These are phyloP conservation scores for Spilosoma lubricipeda DNA, from an alignment of 2,888 invertebrate genomes.

Conservation along the genomic window DNA sequence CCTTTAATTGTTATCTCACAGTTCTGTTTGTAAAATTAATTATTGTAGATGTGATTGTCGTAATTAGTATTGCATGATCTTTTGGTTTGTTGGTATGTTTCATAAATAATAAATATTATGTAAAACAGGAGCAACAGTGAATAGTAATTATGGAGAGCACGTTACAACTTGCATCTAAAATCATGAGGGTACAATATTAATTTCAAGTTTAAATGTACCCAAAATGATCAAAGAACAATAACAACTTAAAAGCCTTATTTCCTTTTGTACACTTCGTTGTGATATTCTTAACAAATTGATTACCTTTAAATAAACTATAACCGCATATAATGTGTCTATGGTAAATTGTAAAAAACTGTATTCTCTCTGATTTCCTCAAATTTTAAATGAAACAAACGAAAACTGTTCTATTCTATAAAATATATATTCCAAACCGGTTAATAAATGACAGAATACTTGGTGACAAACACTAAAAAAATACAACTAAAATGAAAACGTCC, in stretches of 20 bases:
- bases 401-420: not conserved
- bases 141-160: not conserved
- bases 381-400: not conserved
- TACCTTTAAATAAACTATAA: not conserved
- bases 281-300: not conserved
- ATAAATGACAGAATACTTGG: not conserved
- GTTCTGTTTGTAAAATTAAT: slow-evolving; percentile 41
- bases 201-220: not conserved
- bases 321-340: not conserved
- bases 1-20: slow-evolving; percentile 39
- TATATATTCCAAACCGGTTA: not conserved
- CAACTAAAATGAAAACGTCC: not conserved
- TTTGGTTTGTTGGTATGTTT: not conserved
- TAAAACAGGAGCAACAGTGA: not conserved
- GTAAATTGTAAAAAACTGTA: no score
- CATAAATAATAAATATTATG: no score
- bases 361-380: not conserved
- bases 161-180: not conserved
- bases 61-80: slow-evolving; percentile 25
- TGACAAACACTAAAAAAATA: not conserved
- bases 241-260: not conserved
- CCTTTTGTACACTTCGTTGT: no score
- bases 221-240: not conserved
- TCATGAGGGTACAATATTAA: no score
- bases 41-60: slow-evolving; percentile 33